Evolutionary conservation across 2,888 invertebrate genomes (phyloP).

Genomic region (Scaptomyza tumidula): DNA sequence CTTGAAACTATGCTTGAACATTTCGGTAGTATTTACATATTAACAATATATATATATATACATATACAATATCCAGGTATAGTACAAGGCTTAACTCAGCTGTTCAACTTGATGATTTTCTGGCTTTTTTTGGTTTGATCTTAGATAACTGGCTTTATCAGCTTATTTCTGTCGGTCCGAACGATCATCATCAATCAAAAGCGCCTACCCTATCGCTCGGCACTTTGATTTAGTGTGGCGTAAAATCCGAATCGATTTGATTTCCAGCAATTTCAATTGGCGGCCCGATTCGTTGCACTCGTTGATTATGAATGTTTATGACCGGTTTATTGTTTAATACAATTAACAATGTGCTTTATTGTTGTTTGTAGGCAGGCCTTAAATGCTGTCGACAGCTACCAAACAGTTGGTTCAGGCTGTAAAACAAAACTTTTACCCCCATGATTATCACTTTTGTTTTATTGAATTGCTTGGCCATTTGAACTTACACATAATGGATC

Average conservation of each 20-base stretch:
- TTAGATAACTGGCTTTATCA: constrained; percentile 27
- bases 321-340: constrained; percentile 59
- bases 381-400: constrained; percentile 42
- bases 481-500: constrained; percentile 28
- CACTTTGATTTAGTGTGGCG: constrained; percentile 51
- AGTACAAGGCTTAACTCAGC: background rate
- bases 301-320: constrained; percentile 62
- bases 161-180: background rate
- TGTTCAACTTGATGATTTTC: background rate
- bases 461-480: constrained; percentile 29
- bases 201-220: constrained; percentile 28
- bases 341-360: constrained; percentile 58
- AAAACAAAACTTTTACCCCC: constrained; percentile 27
- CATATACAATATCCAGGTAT: too few species aligned
- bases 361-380: constrained; percentile 7
- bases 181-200: constrained; percentile 44
- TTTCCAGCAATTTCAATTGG: constrained; percentile 48
- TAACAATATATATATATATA: too few species aligned
- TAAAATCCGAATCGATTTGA: constrained; percentile 54
- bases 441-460: constrained; percentile 23
- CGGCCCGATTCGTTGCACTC: constrained; percentile 36
- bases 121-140: background rate
- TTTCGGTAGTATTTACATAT: background rate
- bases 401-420: constrained; percentile 27
- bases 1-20: background rate